Evolutionary conservation across 2,888 invertebrate species (phyloP).

Genomic region (Eremobia ochroleuca): DNA sequence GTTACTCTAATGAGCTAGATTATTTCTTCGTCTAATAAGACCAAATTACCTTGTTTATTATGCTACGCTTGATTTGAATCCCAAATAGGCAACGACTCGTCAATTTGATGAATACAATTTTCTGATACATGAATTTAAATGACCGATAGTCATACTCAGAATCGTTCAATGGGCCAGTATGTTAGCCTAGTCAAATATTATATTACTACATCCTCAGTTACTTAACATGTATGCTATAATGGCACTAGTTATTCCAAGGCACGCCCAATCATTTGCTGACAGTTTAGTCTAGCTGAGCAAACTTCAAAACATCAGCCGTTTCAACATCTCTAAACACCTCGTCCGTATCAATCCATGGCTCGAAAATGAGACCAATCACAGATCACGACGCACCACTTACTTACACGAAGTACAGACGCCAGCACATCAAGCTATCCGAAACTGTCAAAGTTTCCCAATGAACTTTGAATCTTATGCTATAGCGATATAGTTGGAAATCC

Average conservation of each 20-base stretch:
- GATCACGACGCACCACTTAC: conserved; percentile 56
- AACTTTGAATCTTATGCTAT: no score
- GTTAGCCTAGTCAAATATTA: not conserved
- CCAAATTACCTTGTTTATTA: conserved; percentile 34
- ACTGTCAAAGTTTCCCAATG: no score
- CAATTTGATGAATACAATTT: conserved; percentile 3
- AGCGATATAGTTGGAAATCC: no score
- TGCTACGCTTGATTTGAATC: conserved; percentile 23
- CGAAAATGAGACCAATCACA: conserved; percentile 48
- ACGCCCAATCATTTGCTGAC: not conserved
- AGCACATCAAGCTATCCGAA: no score
- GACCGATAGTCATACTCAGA: conserved; percentile 1
- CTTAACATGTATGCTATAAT: not conserved
- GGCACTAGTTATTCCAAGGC: not conserved
- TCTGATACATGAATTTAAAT: conserved; percentile 12
- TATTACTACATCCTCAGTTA: not conserved
- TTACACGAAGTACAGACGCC: conserved; percentile 46
- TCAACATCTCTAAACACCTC: conserved; percentile 44
- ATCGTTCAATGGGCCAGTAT: not conserved
- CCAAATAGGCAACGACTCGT: conserved; percentile 1
- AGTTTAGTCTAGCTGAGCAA: conserved; percentile 18
- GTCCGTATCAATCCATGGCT: conserved; percentile 39
- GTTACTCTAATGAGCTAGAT: conserved; percentile 40
- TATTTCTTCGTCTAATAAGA: conserved; percentile 30
- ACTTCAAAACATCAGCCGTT: conserved; percentile 50